Evolutionary conservation across 2,888 invertebrate genomes (phyloP).

Genomic region (Heterodera filipjevi): DNA sequence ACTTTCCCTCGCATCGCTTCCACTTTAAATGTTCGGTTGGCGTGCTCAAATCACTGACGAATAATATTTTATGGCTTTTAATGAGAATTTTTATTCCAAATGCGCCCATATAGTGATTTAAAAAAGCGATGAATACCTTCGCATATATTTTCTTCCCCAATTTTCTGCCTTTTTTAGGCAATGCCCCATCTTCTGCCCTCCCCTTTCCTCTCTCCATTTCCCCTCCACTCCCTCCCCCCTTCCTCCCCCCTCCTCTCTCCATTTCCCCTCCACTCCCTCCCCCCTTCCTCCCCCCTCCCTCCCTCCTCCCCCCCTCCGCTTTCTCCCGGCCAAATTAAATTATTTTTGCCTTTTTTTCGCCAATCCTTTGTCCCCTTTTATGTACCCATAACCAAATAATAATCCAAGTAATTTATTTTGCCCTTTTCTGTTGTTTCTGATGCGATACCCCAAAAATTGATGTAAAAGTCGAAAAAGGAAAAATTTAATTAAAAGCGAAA

Average conservation of each 20-base stretch:
- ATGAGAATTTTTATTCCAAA: not conserved
- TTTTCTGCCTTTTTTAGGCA: too few species aligned
- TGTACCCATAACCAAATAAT: not conserved
- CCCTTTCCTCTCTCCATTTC: too few species aligned
- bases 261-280: too few species aligned
- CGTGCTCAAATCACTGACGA: not conserved
- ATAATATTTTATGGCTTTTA: not conserved
- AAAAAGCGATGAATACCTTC: too few species aligned
- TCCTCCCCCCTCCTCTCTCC: too few species aligned
- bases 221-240: too few species aligned
- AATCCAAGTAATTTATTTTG: not conserved
- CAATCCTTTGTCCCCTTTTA: not conserved
- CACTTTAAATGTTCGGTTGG: not conserved
- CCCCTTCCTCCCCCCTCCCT: too few species aligned
- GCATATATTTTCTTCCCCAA: too few species aligned
- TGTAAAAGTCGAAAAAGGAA: not conserved
- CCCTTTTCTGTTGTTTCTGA: not conserved
- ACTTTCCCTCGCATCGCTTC: not conserved
- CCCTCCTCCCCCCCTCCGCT: not conserved
- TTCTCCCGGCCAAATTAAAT: not conserved
- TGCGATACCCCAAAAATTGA: not conserved
- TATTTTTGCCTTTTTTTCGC: not conserved
- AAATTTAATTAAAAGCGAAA: constrained; percentile 5
- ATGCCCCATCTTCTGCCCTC: too few species aligned
- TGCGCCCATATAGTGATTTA: not conserved